These are phyloP conservation scores for Zaprionus obscuricornis DNA, from an alignment of 2,888 invertebrate genomes.

Conservation along the genomic window DNA sequence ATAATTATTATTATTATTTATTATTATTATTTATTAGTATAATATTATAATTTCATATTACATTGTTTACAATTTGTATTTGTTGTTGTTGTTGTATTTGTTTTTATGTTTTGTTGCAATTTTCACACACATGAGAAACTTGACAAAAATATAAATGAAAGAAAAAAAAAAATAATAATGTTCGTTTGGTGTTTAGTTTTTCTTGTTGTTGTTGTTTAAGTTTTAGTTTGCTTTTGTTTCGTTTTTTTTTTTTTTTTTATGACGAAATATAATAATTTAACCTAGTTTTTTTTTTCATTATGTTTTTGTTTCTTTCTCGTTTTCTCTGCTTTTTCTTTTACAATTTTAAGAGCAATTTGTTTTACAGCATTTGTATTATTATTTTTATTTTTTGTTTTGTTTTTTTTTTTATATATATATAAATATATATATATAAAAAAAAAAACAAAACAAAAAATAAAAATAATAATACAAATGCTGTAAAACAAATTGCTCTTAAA, in stretches of 20 bases:
- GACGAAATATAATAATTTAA: constrained; percentile 49
- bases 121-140: constrained; percentile 52
- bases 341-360: constrained; percentile 46
- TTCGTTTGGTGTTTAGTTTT: too few relatives aligned
- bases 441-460: constrained; percentile 21
- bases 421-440: constrained; percentile 14
- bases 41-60: constrained; percentile 55
- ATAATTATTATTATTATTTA: too few relatives aligned
- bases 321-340: constrained; percentile 46
- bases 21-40: too few relatives aligned
- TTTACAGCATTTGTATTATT: too few relatives aligned
- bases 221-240: constrained; percentile 42
- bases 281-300: constrained; percentile 32
- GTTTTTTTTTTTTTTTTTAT: constrained; percentile 27
- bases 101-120: constrained; percentile 34
- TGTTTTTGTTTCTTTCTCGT: constrained; percentile 19
- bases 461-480: too few relatives aligned
- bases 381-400: too few relatives aligned
- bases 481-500: constrained; percentile 40
- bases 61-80: constrained; percentile 54
- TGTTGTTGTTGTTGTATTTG: constrained; percentile 28
- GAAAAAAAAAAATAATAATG: too few relatives aligned
- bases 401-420: constrained; percentile 8
- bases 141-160: constrained; percentile 51
- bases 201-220: too few relatives aligned